Evolutionary conservation across 2,113 vertebrate species (phyloP), one percentile per base, ranked within the genome.

Genomic region (Galemys pyrenaicus): DNA sequence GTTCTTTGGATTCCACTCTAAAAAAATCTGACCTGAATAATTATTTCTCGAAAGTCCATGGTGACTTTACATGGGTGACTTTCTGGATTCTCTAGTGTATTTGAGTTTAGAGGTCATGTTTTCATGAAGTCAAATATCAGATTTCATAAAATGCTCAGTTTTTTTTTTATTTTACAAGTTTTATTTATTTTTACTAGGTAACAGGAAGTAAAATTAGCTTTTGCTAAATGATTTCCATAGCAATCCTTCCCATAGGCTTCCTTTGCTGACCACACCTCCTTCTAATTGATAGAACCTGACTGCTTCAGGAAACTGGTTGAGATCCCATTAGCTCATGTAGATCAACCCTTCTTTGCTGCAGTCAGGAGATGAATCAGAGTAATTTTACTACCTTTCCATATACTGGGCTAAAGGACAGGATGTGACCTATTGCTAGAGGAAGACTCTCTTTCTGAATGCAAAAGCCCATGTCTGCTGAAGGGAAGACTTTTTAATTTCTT

Each of bases 31-130:
- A 68, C 68, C 20, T 30, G 88, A 94, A 86, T 85, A 88, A 0
- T 65, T 65, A 49, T 73, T 94, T 96, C 73, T 94, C 87, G 35
- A 81, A 94, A 90, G n/a, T 26, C 22, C 49, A 28, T n/a, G n/a
- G 13, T 9, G 81, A n/a, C 9, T 62, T 86, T 78, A 85, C 51
- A 54, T 78, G 30, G 37, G 35, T 24, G 89, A 64, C 6, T 67
- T 89, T 58, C 35, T 89, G 71, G 39, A 82, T 79, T 17, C 28
- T 54, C 35, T 1, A 19, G 16, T 28, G 64, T 90, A 90, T 56
- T 79, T 46, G 20, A 0, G 16, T 73, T 70, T 41, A 68, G 12
- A 80, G 13, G 10, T 92, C 17, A 51, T 67, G 64, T 64, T 83
- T 92, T 64, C 41, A 84, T 46, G 41, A 70, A 19, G 9, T 22